phyloP scores from a whole-genome alignment of 2,888 invertebrate species.

The Acanthosoma haemorrhoidale region DNA sequence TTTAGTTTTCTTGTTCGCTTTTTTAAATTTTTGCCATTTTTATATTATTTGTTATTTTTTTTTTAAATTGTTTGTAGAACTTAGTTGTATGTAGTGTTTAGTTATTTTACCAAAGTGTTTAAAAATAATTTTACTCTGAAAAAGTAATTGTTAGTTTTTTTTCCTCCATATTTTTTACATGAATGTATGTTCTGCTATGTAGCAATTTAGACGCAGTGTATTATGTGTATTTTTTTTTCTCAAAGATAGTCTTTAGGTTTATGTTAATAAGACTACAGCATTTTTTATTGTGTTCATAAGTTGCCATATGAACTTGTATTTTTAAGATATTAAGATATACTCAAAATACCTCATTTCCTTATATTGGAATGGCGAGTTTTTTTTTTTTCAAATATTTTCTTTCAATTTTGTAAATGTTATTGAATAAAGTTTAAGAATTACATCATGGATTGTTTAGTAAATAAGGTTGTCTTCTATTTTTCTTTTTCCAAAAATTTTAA shows the following conservation, averaged over 20 bases:
- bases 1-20: not conserved
- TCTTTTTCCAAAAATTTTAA: too few relatives aligned
- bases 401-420: too few relatives aligned
- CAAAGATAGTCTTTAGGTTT: not conserved
- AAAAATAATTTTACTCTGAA: too few relatives aligned
- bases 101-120: slow-evolving; percentile 14
- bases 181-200: too few relatives aligned
- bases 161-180: too few relatives aligned
- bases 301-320: not conserved
- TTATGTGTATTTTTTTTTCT: not conserved
- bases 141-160: too few relatives aligned
- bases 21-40: not conserved
- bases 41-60: not conserved
- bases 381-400: too few relatives aligned
- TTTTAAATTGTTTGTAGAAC: not conserved
- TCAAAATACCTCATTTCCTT: not conserved
- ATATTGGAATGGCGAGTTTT: not conserved
- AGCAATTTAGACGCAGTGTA: not conserved
- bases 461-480: too few relatives aligned
- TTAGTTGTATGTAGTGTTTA: slow-evolving; percentile 4
- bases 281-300: slow-evolving; percentile 6
- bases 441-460: too few relatives aligned
- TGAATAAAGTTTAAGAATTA: too few relatives aligned
- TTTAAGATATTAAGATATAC: not conserved
- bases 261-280: not conserved